These are phyloP conservation scores for Myripristis jacobus DNA, from an alignment of 2,797 vertebrate species.

Conservation along the genomic window DNA sequence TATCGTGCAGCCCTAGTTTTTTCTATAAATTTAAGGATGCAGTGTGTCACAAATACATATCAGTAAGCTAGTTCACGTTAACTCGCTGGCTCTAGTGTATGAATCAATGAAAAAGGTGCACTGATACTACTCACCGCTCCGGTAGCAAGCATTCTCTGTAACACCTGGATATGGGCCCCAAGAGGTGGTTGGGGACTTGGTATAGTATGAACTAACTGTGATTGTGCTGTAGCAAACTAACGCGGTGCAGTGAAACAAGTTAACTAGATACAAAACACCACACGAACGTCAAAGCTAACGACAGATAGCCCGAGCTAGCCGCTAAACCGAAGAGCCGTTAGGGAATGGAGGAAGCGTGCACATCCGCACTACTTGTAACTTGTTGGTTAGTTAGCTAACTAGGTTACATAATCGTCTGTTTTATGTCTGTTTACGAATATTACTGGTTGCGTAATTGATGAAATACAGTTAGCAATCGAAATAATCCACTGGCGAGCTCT, in stretches of 20 bases:
- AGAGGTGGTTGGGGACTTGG: slow-evolving; percentile 10
- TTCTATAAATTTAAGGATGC: neutral
- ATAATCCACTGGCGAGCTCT: neutral
- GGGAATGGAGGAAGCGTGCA: slow-evolving; percentile 14
- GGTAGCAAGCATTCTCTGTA: slow-evolving; percentile 83
- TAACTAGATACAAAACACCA: slow-evolving; percentile 11
- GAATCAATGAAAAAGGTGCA: no score
- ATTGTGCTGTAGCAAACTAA: neutral
- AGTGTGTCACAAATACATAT: neutral
- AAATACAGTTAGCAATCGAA: neutral
- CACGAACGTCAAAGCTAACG: neutral
- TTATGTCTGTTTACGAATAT: rapidly evolving
- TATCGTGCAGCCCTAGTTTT: no score
- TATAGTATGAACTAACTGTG: neutral
- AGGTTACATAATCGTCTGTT: neutral
- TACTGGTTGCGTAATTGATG: rapidly evolving
- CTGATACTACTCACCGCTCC: slow-evolving; percentile 81
- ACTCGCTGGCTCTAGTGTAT: no score
- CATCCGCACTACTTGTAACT: slow-evolving; percentile 5
- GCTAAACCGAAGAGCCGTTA: slow-evolving; percentile 25
- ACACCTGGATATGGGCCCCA: slow-evolving; percentile 28
- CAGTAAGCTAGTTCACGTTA: no score
- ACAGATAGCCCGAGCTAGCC: slow-evolving; percentile 57
- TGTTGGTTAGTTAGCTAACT: neutral
- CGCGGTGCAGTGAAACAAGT: slow-evolving; percentile 13